Conservation (phyloP, 2,113 vertebrate genomes). For the Burhinus bistriatus region DNA sequence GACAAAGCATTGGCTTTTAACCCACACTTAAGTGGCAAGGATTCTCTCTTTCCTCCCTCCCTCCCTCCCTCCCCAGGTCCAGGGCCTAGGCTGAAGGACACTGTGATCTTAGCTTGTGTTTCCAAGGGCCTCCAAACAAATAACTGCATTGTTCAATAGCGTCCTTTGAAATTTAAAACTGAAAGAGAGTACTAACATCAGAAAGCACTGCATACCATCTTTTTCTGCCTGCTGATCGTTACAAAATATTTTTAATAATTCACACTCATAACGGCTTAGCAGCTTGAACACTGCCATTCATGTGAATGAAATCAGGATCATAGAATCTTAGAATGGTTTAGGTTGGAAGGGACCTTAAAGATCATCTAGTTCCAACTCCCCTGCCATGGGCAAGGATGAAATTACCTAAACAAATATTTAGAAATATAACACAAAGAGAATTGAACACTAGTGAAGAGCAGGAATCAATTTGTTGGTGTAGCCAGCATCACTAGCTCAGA, state of each 20-base stretch:
- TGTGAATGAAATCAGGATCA: background rate
- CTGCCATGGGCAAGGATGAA: background rate
- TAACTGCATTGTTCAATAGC: background rate
- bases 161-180: slow-evolving; percentile 1
- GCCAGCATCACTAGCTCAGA: background rate
- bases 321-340: no score
- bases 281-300: background rate
- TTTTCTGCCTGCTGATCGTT: background rate
- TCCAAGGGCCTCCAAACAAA: background rate
- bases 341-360: no score
- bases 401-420: background rate
- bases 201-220: background rate
- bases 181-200: background rate
- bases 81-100: background rate
- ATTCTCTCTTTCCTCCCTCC: background rate
- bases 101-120: background rate
- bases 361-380: no score
- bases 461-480: background rate
- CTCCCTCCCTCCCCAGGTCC: background rate
- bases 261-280: background rate
- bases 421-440: background rate
- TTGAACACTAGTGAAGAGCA: background rate
- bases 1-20: background rate
- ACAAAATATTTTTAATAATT: background rate
- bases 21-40: background rate